phyloP scores from a whole-genome alignment of 2,888 invertebrate genomes.

The Melinopterus prodromus region DNA sequence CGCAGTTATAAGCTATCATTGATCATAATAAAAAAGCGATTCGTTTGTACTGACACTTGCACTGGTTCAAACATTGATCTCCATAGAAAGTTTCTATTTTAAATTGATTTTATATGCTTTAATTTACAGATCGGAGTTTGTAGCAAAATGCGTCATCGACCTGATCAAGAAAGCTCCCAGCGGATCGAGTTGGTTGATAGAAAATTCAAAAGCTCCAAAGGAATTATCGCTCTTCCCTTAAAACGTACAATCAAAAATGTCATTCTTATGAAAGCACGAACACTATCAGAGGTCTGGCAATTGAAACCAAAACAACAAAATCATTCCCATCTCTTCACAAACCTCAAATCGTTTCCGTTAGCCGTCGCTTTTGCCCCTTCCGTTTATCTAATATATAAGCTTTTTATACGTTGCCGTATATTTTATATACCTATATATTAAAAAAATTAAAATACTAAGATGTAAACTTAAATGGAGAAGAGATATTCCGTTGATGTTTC shows the following conservation, averaged over 20 bases:
- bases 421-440: conserved; percentile 30
- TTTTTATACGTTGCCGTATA: conserved; percentile 37
- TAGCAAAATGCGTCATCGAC: conserved; percentile 73
- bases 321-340: conserved; percentile 16
- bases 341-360: conserved; percentile 20
- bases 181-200: conserved; percentile 77
- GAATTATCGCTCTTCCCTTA: conserved; percentile 60
- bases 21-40: too few species aligned
- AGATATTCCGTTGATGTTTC: neutral
- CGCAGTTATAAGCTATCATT: too few species aligned
- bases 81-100: neutral
- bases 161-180: conserved; percentile 72
- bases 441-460: neutral
- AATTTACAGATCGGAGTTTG: conserved; percentile 71
- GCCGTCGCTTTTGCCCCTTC: conserved; percentile 9
- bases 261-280: conserved; percentile 33
- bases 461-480: neutral
- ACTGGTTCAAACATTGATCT: neutral
- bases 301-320: conserved; percentile 20
- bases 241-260: conserved; percentile 27
- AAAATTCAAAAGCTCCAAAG: conserved; percentile 71
- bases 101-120: conserved; percentile 17
- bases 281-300: neutral
- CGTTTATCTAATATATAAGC: conserved; percentile 23
- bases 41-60: too few species aligned